Base-by-base conservation (phyloP, 64 coral and sea anemone genomes). In the Astreopora myriophthalma region DNA sequence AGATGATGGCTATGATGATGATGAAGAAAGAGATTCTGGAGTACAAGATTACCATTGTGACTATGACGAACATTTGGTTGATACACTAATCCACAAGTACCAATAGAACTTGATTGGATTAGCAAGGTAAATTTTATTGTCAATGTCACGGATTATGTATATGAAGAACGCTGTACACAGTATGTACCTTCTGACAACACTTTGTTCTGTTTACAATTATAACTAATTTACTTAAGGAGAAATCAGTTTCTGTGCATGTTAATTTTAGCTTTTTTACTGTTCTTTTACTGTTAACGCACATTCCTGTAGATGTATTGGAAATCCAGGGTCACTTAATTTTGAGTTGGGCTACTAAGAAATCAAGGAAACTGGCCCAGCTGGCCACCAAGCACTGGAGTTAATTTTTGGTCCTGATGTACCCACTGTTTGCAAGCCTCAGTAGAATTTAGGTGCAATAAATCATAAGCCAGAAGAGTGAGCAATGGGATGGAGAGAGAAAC, bases 11-110 rank as follows among this genome's bases (percentile, higher is more conserved):
- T n/a, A n/a, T n/a, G 68, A 33, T 71, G 68, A 71, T 75, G 73
- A 46, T 75, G 72, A 75, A 44, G 73, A 75, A 44, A 42, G 37
- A 75, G 73, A 75, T 75, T 75, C 73, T 75, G 73, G 73, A 75
- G 73, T 75, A 75, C 35, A 75, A 20, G 73, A 75, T 75, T 36
- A 75, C n/a, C n/a, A n/a, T 23, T 46, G 73, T 48, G 22, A 75
- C 19, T 1, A 23, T 42, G 64, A 68, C 0, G n/a, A 68, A 68
- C 8, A 26, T 27, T 68, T 68, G n/a, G 64, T 68, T 68, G 64
- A 68, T 68, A 68, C 2, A n/a, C 25, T 68, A 27, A 30, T 68
- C 64, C 64, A 68, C 23, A 68, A 68, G 26, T 68, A 68, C 64
- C 64, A 27, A n/a, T 68, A 68, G 26, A 51, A 51, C 48, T 28